Percentiles rank a stretch among this genome's conserved stretches.
phyloP scores from a whole-genome alignment of 2,113 vertebrate species.

The Oncorhynchus tshawytscha region DNA sequence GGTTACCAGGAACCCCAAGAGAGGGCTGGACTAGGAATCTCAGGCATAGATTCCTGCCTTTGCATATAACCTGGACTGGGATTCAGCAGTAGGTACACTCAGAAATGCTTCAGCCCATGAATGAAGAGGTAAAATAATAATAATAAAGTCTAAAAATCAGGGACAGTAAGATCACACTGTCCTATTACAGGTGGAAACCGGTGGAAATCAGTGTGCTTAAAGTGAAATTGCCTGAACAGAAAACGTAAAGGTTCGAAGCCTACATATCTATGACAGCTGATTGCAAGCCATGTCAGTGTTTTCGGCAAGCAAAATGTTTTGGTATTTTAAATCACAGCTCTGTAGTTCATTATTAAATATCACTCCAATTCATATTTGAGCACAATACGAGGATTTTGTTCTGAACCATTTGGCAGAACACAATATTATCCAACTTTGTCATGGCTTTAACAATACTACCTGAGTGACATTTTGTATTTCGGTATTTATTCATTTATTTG shows the following conservation, averaged over 20 bases:
- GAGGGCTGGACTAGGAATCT: conserved; percentile 30
- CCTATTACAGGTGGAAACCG: conserved; percentile 19
- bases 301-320: conserved; percentile 32
- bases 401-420: conserved; percentile 47
- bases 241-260: background rate
- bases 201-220: conserved; percentile 36
- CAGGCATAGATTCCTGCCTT: conserved; percentile 16
- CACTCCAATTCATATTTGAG: conserved; percentile 48
- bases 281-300: conserved; percentile 25
- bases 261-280: conserved; percentile 26
- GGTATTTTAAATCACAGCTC: conserved; percentile 36
- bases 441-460: conserved; percentile 78
- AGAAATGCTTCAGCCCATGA: conserved; percentile 27
- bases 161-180: conserved; percentile 25
- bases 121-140: too few species aligned
- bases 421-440: conserved; percentile 57
- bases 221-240: background rate
- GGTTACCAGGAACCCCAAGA: conserved; percentile 28
- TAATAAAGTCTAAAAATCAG: too few species aligned
- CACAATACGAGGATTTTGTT: conserved; percentile 29
- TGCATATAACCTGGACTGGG: conserved; percentile 29
- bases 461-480: conserved; percentile 74
- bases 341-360: conserved; percentile 8
- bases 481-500: conserved; percentile 54
- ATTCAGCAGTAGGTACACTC: conserved; percentile 11